These are phyloP conservation scores for Trypoxylus dichotomus DNA, from an alignment of 1,140 invertebrate genomes.

Conservation along the genomic window DNA sequence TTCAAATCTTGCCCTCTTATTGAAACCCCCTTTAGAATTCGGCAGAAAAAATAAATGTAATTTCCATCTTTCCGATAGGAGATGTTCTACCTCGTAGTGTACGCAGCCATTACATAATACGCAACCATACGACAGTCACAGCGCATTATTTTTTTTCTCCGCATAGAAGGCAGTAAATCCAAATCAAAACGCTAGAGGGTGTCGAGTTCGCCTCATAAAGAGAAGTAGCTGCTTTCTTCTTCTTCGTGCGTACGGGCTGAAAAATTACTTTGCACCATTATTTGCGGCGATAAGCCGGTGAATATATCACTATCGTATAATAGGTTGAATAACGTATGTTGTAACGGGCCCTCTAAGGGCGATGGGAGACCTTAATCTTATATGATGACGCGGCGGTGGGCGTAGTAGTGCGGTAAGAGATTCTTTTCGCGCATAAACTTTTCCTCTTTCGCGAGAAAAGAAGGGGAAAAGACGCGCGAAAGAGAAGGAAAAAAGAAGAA, in stretches of 20 bases:
- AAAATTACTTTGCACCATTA: constrained; percentile 22
- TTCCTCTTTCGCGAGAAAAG: not conserved
- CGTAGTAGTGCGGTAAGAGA: constrained; percentile 31
- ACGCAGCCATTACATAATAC: too few species aligned
- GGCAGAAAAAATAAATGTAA: too few species aligned
- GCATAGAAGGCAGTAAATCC: not conserved
- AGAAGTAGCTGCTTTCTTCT: not conserved
- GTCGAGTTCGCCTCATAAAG: constrained; percentile 2
- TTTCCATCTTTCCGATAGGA: too few species aligned
- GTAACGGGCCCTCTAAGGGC: constrained; percentile 36
- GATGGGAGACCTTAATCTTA: constrained; percentile 42
- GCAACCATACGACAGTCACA: too few species aligned
- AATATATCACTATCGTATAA: constrained; percentile 45
- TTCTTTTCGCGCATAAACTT: not conserved
- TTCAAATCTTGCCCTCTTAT: too few species aligned
- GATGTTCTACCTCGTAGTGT: too few species aligned
- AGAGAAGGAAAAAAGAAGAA: not conserved
- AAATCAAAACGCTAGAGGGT: not conserved
- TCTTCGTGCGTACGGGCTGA: not conserved
- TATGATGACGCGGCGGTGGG: constrained; percentile 26
- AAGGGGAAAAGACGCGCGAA: too few species aligned
- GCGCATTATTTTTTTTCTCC: not conserved
- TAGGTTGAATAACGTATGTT: constrained; percentile 43
- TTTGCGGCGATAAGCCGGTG: not conserved
- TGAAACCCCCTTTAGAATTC: too few species aligned